Percentiles rank a stretch among this genome's conserved stretches.
Conservation (phyloP, 2,113 vertebrate species). For the Cebidichthys violaceus region DNA sequence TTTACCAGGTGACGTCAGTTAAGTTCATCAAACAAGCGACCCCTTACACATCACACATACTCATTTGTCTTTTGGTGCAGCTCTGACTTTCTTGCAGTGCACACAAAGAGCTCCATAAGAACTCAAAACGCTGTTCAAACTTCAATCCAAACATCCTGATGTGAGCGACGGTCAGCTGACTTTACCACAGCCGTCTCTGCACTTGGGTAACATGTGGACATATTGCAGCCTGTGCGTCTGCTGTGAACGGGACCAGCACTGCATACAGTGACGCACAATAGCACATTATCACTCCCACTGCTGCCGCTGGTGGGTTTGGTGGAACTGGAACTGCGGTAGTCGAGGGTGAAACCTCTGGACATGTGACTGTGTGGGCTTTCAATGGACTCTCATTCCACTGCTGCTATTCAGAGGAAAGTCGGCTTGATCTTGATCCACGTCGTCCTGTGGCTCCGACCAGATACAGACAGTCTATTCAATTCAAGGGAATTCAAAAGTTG, state of each 20-base stretch:
- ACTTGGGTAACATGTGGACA: not conserved
- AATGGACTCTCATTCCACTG: slow-evolving; percentile 26
- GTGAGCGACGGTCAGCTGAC: not conserved
- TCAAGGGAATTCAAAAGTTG: no score
- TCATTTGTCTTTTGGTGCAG: not conserved
- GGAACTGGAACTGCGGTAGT: slow-evolving; percentile 11
- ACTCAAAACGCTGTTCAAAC: not conserved
- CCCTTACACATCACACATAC: not conserved
- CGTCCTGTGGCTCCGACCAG: not conserved
- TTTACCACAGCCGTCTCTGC: not conserved
- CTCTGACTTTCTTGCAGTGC: not conserved
- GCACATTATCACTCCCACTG: slow-evolving; percentile 62
- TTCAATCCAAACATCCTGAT: not conserved
- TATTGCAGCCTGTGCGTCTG: not conserved
- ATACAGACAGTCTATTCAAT: not conserved
- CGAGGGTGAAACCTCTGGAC: slow-evolving; percentile 45
- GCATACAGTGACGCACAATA: slow-evolving; percentile 58
- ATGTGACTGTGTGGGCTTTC: slow-evolving; percentile 64
- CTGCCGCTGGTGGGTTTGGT: slow-evolving; percentile 19
- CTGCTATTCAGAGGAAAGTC: slow-evolving; percentile 24
- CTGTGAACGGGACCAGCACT: slow-evolving; percentile 23
- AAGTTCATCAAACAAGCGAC: not conserved
- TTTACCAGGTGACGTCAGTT: not conserved
- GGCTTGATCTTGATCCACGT: not conserved
- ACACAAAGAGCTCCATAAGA: not conserved